Conservation (phyloP, 2,888 invertebrate species). For the Synanthedon myopaeformis region DNA sequence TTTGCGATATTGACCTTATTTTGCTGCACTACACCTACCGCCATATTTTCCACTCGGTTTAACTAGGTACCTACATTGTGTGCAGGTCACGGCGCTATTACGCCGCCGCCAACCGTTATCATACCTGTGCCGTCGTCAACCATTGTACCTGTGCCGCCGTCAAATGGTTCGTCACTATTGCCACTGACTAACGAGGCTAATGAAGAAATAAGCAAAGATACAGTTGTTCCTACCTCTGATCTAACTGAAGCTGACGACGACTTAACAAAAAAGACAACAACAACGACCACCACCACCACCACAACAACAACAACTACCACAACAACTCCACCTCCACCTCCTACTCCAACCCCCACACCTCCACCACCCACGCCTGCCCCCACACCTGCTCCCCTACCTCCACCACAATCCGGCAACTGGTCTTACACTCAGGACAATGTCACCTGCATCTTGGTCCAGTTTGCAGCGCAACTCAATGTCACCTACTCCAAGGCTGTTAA, state of each 20-base stretch:
- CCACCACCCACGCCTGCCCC: conserved; percentile 25
- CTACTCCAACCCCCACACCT: conserved; percentile 51
- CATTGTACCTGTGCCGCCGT: not conserved
- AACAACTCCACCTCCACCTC: conserved; percentile 34
- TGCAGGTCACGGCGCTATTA: conserved; percentile 18
- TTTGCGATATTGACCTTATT: not conserved
- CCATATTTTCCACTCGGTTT: not conserved
- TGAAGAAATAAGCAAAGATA: not conserved
- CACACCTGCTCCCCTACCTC: conserved; percentile 21
- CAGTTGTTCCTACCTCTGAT: not conserved
- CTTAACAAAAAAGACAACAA: conserved; percentile 17
- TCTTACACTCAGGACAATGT: conserved; percentile 39
- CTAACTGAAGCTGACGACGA: not conserved
- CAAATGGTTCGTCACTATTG: not conserved
- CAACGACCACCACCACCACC: conserved; percentile 35
- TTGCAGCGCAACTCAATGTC: conserved; percentile 76
- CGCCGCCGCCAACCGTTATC: conserved; percentile 9
- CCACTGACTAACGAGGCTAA: not conserved
- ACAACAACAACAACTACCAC: conserved; percentile 32
- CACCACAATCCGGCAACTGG: conserved; percentile 45
- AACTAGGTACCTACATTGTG: not conserved
- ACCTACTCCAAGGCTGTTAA: conserved; percentile 38
- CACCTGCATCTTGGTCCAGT: conserved; percentile 75
- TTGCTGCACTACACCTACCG: not conserved
- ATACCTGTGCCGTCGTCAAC: conserved; percentile 17